Percentiles rank a stretch among this genome's conserved stretches.
Conservation (phyloP, 2,113 vertebrate genomes). For the Poeciliopsis retropinna region DNA sequence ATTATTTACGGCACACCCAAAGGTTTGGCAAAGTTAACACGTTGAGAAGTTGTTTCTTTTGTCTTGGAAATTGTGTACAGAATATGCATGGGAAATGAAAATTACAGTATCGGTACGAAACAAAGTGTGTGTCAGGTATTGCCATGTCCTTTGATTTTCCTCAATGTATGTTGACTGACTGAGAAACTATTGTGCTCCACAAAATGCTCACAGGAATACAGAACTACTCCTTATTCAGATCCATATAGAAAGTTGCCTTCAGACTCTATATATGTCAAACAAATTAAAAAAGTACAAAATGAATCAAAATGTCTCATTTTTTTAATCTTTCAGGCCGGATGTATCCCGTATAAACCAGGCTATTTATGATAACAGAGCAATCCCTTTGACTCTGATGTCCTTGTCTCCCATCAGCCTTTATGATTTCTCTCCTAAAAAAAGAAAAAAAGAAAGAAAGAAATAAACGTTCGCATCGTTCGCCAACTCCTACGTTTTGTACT, state of each 20-base stretch:
- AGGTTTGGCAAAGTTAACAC: no score
- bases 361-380: constrained; percentile 7
- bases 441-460: constrained; percentile 35
- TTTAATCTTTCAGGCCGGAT: constrained; percentile 29
- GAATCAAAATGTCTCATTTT: constrained; percentile 6
- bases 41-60: no score
- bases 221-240: not conserved
- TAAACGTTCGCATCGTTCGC: constrained; percentile 40
- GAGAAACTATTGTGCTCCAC: not conserved
- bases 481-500: constrained; percentile 7
- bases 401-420: not conserved
- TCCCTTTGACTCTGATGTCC: not conserved
- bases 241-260: not conserved
- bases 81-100: no score
- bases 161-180: no score
- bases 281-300: not conserved
- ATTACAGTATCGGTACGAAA: no score
- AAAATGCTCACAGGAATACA: not conserved
- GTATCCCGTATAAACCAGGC: not conserved
- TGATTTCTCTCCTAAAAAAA: not conserved
- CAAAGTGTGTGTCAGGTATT: no score
- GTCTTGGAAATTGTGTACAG: no score
- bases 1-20: no score
- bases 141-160: no score
- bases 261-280: not conserved